Evolutionary conservation across 2,888 invertebrate species (phyloP).

Genomic region (Dysmachus trigonus): DNA sequence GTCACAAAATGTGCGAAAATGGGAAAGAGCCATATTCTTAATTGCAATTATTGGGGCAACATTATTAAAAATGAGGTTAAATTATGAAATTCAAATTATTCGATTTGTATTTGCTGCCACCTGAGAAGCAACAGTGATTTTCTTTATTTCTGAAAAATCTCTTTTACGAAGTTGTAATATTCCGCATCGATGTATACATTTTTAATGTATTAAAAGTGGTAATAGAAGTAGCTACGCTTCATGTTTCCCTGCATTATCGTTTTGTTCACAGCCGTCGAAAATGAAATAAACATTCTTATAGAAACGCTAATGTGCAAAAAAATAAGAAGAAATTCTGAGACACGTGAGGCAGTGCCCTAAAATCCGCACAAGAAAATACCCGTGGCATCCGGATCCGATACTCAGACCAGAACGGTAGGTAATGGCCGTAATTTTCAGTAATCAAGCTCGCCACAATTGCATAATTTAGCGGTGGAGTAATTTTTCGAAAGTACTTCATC

Average conservation of each 20-base stretch:
- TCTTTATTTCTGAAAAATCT: too few species aligned
- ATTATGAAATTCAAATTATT: too few species aligned
- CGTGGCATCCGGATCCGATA: not conserved
- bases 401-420: not conserved
- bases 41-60: too few species aligned
- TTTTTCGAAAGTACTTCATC: slow-evolving; percentile 10
- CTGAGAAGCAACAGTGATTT: too few species aligned
- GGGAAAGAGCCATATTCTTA: too few species aligned
- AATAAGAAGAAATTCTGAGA: not conserved
- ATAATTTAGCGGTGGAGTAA: not conserved
- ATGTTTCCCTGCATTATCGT: not conserved
- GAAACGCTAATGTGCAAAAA: not conserved
- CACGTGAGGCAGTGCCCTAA: not conserved
- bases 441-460: not conserved
- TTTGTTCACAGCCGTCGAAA: not conserved
- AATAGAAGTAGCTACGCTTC: not conserved
- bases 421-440: slow-evolving; percentile 18
- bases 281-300: not conserved
- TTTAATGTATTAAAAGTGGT: not conserved
- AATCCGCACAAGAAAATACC: not conserved
- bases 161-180: too few species aligned
- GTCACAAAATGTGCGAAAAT: too few species aligned
- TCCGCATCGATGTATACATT: not conserved
- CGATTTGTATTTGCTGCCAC: too few species aligned
- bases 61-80: too few species aligned